These are phyloP conservation scores for Stichopus chloronotus DNA, from an alignment of 35 echinoderm and acorn worm genomes.

Conservation along the genomic window DNA sequence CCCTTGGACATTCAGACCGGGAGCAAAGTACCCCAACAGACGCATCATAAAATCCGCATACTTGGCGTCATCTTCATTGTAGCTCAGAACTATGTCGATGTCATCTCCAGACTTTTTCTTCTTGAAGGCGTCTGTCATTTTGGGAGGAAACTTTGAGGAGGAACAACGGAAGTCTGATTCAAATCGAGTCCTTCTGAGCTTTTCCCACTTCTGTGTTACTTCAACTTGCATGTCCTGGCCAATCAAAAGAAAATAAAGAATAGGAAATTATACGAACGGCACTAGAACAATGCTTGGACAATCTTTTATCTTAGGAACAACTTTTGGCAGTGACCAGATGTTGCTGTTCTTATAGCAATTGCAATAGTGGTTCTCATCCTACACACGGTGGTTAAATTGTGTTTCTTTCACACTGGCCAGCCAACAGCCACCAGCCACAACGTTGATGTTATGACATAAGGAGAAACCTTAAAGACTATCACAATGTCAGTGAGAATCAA, in stretches of 20 bases:
- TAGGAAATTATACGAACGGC: no score
- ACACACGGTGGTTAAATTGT: no score
- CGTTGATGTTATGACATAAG: no score
- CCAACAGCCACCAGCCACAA: no score
- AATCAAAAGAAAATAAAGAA: background rate
- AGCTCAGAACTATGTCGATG: conserved; percentile 70
- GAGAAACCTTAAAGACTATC: no score
- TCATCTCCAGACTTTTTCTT: background rate
- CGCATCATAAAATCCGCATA: conserved; percentile 65
- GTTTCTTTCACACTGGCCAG: no score
- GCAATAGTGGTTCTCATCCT: no score
- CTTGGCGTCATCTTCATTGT: conserved; percentile 53
- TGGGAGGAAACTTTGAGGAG: background rate
- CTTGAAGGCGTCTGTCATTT: conserved; percentile 9
- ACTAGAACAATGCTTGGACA: background rate
- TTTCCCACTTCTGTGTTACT: conserved; percentile 13
- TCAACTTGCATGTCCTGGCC: background rate
- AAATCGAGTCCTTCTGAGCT: conserved; percentile 29
- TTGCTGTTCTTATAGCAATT: no score
- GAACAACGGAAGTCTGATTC: background rate
- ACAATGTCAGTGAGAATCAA: no score
- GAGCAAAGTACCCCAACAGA: conserved; percentile 56
- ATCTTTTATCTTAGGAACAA: background rate
- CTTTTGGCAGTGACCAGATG: background rate
- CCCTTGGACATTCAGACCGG: conserved; percentile 47